Evolutionary conservation across 2,888 invertebrate genomes (phyloP).

Genomic region (Ophraella communa): DNA sequence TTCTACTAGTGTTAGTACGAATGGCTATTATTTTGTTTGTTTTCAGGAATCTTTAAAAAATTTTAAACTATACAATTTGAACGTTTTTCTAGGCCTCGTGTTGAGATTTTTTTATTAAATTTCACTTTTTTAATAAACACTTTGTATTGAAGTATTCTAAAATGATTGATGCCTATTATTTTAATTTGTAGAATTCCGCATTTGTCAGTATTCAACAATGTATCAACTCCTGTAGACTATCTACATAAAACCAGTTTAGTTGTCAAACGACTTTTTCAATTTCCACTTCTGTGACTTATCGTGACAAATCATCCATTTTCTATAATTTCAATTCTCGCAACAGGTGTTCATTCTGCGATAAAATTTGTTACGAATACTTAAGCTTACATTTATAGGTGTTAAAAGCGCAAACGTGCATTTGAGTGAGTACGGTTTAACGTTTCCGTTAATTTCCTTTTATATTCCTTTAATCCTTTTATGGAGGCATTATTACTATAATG

Average conservation of each 20-base stretch:
- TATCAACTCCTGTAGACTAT: neutral
- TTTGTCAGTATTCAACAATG: neutral
- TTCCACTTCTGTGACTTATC: neutral
- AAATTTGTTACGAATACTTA: neutral
- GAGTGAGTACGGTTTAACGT: neutral
- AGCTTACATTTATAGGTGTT: neutral
- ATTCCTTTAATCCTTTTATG: neutral
- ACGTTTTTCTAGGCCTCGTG: no score
- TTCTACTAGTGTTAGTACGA: no score
- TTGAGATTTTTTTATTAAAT: no score
- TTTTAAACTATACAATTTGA: no score
- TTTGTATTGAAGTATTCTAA: no score
- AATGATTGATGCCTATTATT: no score
- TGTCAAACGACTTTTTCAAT: neutral
- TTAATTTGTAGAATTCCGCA: no score
- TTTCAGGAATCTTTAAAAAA: no score
- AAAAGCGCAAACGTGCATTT: neutral
- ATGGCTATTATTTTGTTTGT: no score
- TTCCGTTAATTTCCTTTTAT: neutral
- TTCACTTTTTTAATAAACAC: no score
- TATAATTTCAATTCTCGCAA: constrained; percentile 1
- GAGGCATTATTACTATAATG: neutral
- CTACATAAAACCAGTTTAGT: neutral
- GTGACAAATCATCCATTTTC: constrained; percentile 5
- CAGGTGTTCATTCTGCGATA: constrained; percentile 9